Evolutionary conservation across 2,113 vertebrate species (phyloP), one percentile per base, ranked within the genome.

Genomic region (Chascanopsetta lugubris): DNA sequence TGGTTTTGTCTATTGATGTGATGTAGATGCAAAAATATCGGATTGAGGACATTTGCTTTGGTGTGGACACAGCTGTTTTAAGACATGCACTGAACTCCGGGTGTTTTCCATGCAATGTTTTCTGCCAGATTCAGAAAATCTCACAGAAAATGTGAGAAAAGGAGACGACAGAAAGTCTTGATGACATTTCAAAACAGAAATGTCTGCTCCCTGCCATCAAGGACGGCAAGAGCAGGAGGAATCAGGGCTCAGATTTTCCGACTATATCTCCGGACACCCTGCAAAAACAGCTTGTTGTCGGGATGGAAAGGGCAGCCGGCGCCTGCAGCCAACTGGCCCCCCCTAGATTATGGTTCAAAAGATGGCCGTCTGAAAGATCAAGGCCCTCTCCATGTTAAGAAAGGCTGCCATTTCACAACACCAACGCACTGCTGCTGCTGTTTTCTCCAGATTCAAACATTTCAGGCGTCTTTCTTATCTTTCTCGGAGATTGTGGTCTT

Each of bases 271-370:
- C 6, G 17, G 38, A 42, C 38, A 42, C 38, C 38, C 17, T 42
- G 15, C 7, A 8, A n/a, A 40, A 8, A 17, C 36, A 17, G 36
- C 17, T 6, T 18, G 17, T 42, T 61, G 20, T 57, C 10, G 10
- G 43, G 34, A 67, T 22, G 51, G 54, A 78, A 71, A 79, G 80
- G 80, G 56, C 62, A 6, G 38, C 8, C 20, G 22, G 27, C 12
- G 83, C 83, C 82, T 46, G 21, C 32, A 71, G 74, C 72, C 12
- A 80, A 72, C 57, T 42, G 24, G 22, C 9, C 18, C 48, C 57
- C 56, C 40, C n/a, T n/a, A 32, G 47, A 61, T 53, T 58, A 36
- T 29, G 18, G 40, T 60, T 66, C 57, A 70, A 57, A 61, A 64
- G 42, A 65, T 60, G 56, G 22, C 51, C 26, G 29, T 8, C 29